Evolutionary conservation across 2,888 invertebrate genomes (phyloP), one percentile per base, ranked within the genome.

Genomic region (Amphipoea oculea): DNA sequence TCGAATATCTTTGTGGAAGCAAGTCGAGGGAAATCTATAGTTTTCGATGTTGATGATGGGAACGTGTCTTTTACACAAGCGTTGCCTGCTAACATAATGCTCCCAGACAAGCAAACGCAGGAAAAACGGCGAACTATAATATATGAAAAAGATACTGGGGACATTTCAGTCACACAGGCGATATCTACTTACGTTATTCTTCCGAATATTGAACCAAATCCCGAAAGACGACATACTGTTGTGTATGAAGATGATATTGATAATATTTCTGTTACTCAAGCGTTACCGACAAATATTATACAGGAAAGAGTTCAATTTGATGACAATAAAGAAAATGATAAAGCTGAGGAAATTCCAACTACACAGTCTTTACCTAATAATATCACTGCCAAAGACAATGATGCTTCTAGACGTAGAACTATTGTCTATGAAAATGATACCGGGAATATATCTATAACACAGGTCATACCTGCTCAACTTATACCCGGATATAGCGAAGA

Each of bases 61-160:
- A 83, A 93, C 54, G 79, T 93, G 12, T 92, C 93, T 23, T 84
- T 91, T 11, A 91, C 91, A 3, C 88, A 89, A 86, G 88, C 86
- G 1, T 74, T 92, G 12, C 83, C 89, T 29, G 73, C 60, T 0
- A 86, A 86, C 29, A 79, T 89, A 67, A 42, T 80, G 5, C 4
- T 75, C 2, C 5, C 66, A 4, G 80, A 80, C 4, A 62, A 73
- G 40, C 23, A 29, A 63, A 29, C 42, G 12, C 51, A 83, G 60
- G 81, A 86, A 45, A 87, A 82, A 79, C 75, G 85, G 2, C 84
- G 67, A 23, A 89, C 88, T 45, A 82, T 89, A 17, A 81, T 88
- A 29, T 87, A 84, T 65, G 89, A 89, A 71, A 85, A 84, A 23
- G 82, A 88, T 54, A 78, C 82, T 0, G 89, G 72, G 1, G 80